Conservation (phyloP, 2,888 invertebrate genomes). For the Coleophora flavipennella region DNA sequence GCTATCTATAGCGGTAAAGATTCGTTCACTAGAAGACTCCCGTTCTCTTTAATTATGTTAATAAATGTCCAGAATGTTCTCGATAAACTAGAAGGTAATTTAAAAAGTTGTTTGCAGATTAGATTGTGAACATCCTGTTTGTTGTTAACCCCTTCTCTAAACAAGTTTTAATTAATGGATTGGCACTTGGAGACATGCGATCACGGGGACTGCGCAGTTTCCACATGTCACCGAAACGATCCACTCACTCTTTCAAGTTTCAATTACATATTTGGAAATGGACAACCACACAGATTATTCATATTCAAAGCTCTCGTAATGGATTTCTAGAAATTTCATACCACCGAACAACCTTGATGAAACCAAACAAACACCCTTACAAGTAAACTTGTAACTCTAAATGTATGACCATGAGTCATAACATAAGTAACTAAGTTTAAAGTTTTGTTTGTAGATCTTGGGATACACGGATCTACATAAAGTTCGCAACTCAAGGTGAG, state of each 20-base stretch:
- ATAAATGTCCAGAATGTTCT: constrained; percentile 45
- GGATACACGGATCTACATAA: background rate
- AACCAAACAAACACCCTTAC: background rate
- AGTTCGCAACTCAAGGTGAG: background rate
- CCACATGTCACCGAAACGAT: constrained; percentile 33
- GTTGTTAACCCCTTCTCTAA: constrained; percentile 36
- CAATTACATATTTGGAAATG: background rate
- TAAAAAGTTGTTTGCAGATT: constrained; percentile 42
- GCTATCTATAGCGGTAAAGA: background rate
- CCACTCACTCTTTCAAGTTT: background rate
- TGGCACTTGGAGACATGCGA: constrained; percentile 62
- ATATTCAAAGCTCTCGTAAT: background rate
- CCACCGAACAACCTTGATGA: too few species aligned
- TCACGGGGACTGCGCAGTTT: constrained; percentile 44
- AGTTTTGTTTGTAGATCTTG: background rate
- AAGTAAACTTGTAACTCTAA: background rate
- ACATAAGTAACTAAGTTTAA: background rate
- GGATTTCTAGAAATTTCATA: too few species aligned
- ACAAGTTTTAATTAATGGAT: constrained; percentile 73
- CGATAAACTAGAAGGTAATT: constrained; percentile 37
- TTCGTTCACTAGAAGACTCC: constrained; percentile 8
- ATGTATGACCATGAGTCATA: background rate
- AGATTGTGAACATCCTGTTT: constrained; percentile 40
- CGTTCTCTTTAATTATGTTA: constrained; percentile 32
- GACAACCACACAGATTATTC: background rate